Evolutionary conservation across 2,888 invertebrate genomes (phyloP), one percentile per base, ranked within the genome.

Genomic region (Andricus quercusramuli): DNA sequence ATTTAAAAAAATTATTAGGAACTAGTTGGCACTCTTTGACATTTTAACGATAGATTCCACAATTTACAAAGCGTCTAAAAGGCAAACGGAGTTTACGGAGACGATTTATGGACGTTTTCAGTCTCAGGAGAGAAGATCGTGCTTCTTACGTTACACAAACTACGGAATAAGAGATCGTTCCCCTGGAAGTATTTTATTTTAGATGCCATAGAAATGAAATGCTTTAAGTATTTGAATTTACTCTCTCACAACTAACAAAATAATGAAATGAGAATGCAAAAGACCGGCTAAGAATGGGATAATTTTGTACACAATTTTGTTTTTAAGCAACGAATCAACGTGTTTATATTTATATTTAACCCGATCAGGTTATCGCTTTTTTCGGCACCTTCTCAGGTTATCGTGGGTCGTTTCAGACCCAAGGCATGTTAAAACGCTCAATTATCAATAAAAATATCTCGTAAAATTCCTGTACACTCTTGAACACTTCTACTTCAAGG

Each of bases 81-180:
- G 29, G 47, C 32, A 74, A 74, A 20, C 56, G 25, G 32, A 74
- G 56, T 56, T 74, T 74, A 74, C 32, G 29, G 9, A 32, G 56
- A 74, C 51, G 74, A 74, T 74, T 74, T 74, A 56, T 32, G 29
- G 20, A 56, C 74, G n/a, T 74, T 74, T 17, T 56, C 56, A 74
- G 74, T 74, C 74, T 74, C 56, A 32, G 32, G 51, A 70, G 74
- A 47, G 51, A 51, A 17, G 32, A 74, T 67, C 13, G 41, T 67
- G n/a, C 13, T 62, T 67, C n/a, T 41, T n/a, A 15, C 56, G 32
- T 74, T 74, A 47, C 29, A 20, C 20, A 74, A 74, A 74, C 56
- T 56, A n/a, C 20, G 32, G 56, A n/a, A 51, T n/a, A 32, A 74
- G 32, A 74, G 51, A 56, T 74, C 5, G 13, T 20, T 51, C 29